Percentiles rank a stretch among this genome's conserved stretches.
These are phyloP conservation scores for Passerculus sandwichensis DNA, from an alignment of 2,797 vertebrate genomes.

Conservation along the genomic window DNA sequence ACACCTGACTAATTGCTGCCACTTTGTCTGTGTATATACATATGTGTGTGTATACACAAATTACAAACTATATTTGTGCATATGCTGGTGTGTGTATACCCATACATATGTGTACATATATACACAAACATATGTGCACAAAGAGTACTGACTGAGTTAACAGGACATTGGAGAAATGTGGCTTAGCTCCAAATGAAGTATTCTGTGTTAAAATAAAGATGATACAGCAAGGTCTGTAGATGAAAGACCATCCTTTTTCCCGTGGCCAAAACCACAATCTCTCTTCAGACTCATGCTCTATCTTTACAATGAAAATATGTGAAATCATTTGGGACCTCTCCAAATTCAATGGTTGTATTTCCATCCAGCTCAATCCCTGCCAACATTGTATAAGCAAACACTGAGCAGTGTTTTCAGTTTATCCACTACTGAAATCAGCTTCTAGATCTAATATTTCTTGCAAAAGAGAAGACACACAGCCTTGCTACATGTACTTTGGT, in stretches of 20 bases:
- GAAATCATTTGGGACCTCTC: neutral
- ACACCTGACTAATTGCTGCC: constrained; percentile 26
- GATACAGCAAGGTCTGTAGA: neutral
- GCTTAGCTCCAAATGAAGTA: constrained; percentile 35
- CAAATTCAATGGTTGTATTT: neutral
- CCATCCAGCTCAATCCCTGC: constrained; percentile 3
- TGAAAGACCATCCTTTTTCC: constrained; percentile 5
- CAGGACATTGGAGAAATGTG: neutral
- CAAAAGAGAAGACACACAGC: constrained; percentile 32
- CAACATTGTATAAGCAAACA: neutral
- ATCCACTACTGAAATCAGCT: constrained; percentile 8
- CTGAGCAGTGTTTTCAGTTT: neutral
- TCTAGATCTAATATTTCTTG: constrained; percentile 37
- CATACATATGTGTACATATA: neutral
- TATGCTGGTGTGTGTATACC: neutral
- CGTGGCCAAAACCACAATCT: constrained; percentile 5
- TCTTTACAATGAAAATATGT: constrained; percentile 15
- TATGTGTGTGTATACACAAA: neutral
- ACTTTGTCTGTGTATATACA: neutral
- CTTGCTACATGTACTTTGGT: neutral
- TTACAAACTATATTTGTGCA: neutral
- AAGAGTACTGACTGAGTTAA: neutral
- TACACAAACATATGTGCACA: neutral
- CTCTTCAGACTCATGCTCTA: neutral
- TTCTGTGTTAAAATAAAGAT: constrained; percentile 34